Percentiles rank a stretch among this genome's conserved stretches.
Evolutionary conservation across 2,888 invertebrate species (phyloP).

Genomic region (Heliconius cydno): DNA sequence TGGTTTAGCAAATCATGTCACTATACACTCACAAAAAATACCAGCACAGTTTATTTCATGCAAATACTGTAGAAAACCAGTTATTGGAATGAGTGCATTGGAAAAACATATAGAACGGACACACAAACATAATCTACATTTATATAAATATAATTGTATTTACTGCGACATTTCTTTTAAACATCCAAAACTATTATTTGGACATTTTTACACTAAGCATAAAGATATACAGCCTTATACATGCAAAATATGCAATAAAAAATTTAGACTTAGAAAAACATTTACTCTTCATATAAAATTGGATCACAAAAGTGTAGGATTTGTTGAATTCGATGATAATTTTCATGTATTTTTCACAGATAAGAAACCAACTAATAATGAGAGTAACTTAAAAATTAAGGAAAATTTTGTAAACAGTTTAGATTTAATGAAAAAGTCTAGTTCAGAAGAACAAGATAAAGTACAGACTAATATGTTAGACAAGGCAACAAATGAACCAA

Average conservation of each 20-base stretch:
- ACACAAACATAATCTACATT: conserved; percentile 57
- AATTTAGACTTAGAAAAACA: conserved; percentile 62
- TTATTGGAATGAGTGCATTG: conserved; percentile 58
- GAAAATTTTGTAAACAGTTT: background rate
- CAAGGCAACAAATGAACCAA: background rate
- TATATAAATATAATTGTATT: conserved; percentile 70
- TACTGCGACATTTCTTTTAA: conserved; percentile 63
- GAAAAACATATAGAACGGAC: conserved; percentile 63
- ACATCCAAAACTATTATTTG: conserved; percentile 70
- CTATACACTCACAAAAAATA: conserved; percentile 53
- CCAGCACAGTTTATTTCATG: conserved; percentile 58
- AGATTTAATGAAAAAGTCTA: background rate
- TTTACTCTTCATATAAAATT: conserved; percentile 75
- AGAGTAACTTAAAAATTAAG: background rate
- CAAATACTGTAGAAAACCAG: conserved; percentile 63
- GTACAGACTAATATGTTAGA: background rate
- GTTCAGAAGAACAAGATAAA: background rate
- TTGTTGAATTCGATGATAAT: conserved; percentile 70
- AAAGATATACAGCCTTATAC: conserved; percentile 66
- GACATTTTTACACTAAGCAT: conserved; percentile 65
- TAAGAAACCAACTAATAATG: conserved; percentile 56
- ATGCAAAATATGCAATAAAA: conserved; percentile 68
- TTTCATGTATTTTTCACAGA: conserved; percentile 70
- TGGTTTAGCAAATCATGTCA: conserved; percentile 57
- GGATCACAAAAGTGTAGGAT: conserved; percentile 65